phyloP scores from a whole-genome alignment of 2,888 invertebrate species.

The Dynastes maya region DNA sequence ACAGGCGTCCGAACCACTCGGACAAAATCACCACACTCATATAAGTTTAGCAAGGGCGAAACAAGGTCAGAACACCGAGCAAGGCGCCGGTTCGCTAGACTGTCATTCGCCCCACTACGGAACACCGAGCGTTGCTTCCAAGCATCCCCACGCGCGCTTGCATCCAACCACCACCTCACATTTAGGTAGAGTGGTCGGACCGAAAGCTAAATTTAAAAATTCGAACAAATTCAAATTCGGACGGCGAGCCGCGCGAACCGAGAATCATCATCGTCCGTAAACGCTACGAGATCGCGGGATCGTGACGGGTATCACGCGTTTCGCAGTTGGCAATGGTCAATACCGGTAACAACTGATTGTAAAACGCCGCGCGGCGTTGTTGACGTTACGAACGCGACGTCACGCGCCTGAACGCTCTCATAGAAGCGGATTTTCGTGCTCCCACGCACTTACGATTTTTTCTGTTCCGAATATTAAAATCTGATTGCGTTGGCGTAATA shows the following conservation, averaged over 20 bases:
- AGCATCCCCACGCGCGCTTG: constrained; percentile 68
- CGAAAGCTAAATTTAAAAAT: constrained; percentile 26
- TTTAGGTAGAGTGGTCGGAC: background rate
- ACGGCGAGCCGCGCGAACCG: background rate
- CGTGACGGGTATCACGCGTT: constrained; percentile 41
- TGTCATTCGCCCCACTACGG: constrained; percentile 65
- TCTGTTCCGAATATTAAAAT: background rate
- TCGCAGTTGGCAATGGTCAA: constrained; percentile 47
- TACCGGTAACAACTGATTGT: constrained; percentile 24
- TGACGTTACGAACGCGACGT: constrained; percentile 29
- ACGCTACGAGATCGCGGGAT: background rate
- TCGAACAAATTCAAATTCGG: background rate
- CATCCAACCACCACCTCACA: constrained; percentile 6
- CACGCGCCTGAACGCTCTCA: constrained; percentile 2
- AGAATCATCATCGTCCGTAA: background rate
- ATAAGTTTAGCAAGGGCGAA: constrained; percentile 66
- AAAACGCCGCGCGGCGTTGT: background rate
- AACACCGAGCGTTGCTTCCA: constrained; percentile 48
- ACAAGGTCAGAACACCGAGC: constrained; percentile 65
- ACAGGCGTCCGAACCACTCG: constrained; percentile 61
- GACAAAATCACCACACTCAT: constrained; percentile 65
- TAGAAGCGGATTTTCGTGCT: background rate
- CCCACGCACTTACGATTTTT: background rate
- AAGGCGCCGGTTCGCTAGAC: constrained; percentile 69
- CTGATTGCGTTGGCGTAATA: too few relatives aligned